phyloP scores from a whole-genome alignment of 2,797 vertebrate genomes.

The Pelobates cultripes region DNA sequence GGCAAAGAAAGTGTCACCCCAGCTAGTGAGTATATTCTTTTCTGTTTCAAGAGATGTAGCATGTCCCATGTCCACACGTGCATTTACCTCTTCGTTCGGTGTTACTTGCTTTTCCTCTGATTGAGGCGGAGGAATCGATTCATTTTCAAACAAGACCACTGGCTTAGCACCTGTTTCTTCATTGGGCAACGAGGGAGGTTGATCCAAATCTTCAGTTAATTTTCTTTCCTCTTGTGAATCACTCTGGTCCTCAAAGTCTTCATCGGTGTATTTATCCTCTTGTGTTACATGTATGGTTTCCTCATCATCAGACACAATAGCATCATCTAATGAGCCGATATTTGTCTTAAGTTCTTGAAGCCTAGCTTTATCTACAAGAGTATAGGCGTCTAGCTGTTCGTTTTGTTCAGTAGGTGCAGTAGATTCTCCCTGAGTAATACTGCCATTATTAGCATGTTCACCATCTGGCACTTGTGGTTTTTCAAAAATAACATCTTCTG shows the following conservation, averaged over 20 bases:
- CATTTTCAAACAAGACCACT: slow-evolving; percentile 39
- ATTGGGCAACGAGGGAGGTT: slow-evolving; percentile 74
- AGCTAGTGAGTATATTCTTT: slow-evolving; percentile 59
- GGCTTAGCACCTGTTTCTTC: slow-evolving; percentile 47
- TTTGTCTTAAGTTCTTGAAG: slow-evolving; percentile 79
- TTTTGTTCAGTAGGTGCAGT: slow-evolving; percentile 59
- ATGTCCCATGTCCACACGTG: slow-evolving; percentile 17
- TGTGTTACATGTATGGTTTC: slow-evolving; percentile 79
- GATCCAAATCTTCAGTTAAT: slow-evolving; percentile 59
- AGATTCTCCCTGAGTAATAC: slow-evolving; percentile 60
- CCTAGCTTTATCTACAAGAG: slow-evolving; percentile 69
- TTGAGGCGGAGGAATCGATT: not conserved
- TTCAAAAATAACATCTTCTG: slow-evolving; percentile 65
- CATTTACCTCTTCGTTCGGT: slow-evolving; percentile 14
- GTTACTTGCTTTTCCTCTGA: slow-evolving; percentile 1
- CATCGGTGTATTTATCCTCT: slow-evolving; percentile 72
- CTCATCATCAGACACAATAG: slow-evolving; percentile 81
- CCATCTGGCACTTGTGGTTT: slow-evolving; percentile 69
- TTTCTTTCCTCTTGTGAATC: slow-evolving; percentile 58
- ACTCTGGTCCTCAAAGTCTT: slow-evolving; percentile 61
- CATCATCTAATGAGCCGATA: slow-evolving; percentile 84
- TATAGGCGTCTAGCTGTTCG: slow-evolving; percentile 65
- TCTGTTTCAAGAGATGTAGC: slow-evolving; percentile 60
- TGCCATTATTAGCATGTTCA: slow-evolving; percentile 74
- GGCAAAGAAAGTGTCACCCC: slow-evolving; percentile 73